Percentiles rank a stretch among this genome's conserved stretches.
These are phyloP conservation scores for Scytalopus superciliaris DNA, from an alignment of 2,113 vertebrate genomes.

Conservation along the genomic window DNA sequence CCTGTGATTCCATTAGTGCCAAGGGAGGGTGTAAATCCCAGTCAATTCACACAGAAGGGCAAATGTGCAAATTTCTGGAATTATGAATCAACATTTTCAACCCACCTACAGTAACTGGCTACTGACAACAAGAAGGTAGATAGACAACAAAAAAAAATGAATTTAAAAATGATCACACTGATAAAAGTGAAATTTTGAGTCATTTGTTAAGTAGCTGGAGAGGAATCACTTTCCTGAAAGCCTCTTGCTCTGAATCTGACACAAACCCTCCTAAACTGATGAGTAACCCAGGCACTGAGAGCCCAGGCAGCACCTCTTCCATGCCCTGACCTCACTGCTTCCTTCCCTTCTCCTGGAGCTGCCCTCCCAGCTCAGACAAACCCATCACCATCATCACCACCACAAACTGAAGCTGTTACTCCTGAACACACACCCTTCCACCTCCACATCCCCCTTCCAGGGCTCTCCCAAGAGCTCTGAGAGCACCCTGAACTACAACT, in stretches of 20 bases:
- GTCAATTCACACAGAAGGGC: background rate
- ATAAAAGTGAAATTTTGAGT: background rate
- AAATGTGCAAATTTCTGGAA: background rate
- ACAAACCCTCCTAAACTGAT: fast-evolving
- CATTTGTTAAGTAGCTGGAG: background rate
- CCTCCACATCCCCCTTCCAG: background rate
- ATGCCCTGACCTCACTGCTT: background rate
- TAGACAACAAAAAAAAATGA: background rate
- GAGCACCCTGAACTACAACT: fast-evolving
- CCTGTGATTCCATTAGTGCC: background rate
- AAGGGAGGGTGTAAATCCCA: background rate
- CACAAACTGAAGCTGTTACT: background rate
- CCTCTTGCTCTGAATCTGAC: fast-evolving
- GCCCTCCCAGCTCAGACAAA: background rate
- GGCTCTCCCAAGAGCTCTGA: background rate
- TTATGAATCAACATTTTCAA: background rate
- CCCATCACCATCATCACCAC: background rate
- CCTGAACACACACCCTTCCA: background rate
- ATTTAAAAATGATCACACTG: background rate
- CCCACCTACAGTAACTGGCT: background rate
- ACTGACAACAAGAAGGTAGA: background rate
- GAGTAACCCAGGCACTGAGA: background rate
- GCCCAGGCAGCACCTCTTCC: background rate
- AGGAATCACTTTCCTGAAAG: background rate
- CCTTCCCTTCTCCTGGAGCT: background rate